Conservation (phyloP, 2,888 invertebrate genomes). For the Tortricodes alternella region DNA sequence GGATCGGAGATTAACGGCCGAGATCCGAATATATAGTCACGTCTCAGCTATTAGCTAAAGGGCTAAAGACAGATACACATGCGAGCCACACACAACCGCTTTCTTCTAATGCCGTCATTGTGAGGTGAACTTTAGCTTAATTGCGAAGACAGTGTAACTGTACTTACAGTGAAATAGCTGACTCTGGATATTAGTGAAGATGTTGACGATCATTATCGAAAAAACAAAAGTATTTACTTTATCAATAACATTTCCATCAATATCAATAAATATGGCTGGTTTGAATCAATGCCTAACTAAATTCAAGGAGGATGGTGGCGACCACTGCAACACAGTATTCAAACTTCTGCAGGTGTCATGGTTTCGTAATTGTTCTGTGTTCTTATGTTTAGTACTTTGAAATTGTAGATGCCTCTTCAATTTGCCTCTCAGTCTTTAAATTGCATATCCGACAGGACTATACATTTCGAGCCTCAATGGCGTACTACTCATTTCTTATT, state of each 20-base stretch:
- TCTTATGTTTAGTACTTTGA: no score
- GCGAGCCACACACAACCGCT: constrained; percentile 46
- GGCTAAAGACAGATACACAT: constrained; percentile 61
- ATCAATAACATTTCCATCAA: no score
- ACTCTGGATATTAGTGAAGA: no score
- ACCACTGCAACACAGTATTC: no score
- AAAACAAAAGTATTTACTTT: no score
- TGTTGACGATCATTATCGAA: no score
- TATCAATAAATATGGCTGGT: no score
- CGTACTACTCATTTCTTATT: constrained; percentile 28
- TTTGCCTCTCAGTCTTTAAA: neutral
- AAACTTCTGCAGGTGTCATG: no score
- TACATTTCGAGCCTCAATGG: neutral
- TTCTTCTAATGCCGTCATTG: constrained; percentile 20
- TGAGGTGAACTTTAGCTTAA: constrained; percentile 27
- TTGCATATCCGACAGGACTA: neutral
- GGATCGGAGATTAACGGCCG: constrained; percentile 58
- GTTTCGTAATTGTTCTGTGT: no score
- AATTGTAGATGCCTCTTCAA: no score
- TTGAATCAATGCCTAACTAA: no score
- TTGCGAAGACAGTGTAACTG: constrained; percentile 2
- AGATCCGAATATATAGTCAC: constrained; percentile 70
- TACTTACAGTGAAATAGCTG: neutral
- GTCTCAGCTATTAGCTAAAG: constrained; percentile 66
- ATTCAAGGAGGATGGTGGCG: no score